Base-by-base conservation (phyloP, 2,888 invertebrate species). In the Nomada ferruginata region DNA sequence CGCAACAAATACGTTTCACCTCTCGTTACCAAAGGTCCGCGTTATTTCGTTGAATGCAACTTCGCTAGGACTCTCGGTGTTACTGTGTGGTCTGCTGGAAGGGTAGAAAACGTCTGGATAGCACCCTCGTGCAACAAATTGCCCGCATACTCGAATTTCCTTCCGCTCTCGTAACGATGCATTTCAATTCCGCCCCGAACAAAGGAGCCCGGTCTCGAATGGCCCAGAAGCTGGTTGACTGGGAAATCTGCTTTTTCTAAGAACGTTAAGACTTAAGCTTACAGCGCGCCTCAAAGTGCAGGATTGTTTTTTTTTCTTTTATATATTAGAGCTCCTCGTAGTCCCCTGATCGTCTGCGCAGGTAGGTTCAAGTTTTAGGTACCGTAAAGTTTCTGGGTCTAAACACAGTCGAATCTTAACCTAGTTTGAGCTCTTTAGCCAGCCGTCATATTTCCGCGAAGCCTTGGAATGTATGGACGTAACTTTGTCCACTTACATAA, bases 1-100 rank as follows among this genome's bases (percentile, higher is more conserved):
- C 68, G 72, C 68, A 68, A 44, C 66, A 79, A 80, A 79, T 79
- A 72, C 80, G 78, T 55, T 68, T 61, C 55, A 20, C 75, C 29
- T n/a, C 53, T 18, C 44, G 20, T n/a, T 13, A 26, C 18, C 36
- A n/a, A 10, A 44, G 26, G 20, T 0, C 36, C n/a, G 15, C 44
- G 53, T 47, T 61, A 65, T 50, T 50, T 36, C 18, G 15, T n/a
- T 23, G 50, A 20, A 13, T n/a, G 53, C 60, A n/a, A n/a, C 52
- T 7, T 7, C 36, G 36, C 7, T 36, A 0, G 36, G 36, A 7
- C 36, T 11, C 9, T 10, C 18, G 29, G 18, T 18, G 29, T 29
- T 36, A 18, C 26, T 26, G n/a, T 15, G 60, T 10, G 15, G 29
- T 1, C 9, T 26, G 2, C 7, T 26, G 1, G 18, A 53, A 29